Evolutionary conservation across 1,140 invertebrate genomes (phyloP), one percentile per base, ranked within the genome.

Genomic region (Pseudomyrmex pallidus): DNA sequence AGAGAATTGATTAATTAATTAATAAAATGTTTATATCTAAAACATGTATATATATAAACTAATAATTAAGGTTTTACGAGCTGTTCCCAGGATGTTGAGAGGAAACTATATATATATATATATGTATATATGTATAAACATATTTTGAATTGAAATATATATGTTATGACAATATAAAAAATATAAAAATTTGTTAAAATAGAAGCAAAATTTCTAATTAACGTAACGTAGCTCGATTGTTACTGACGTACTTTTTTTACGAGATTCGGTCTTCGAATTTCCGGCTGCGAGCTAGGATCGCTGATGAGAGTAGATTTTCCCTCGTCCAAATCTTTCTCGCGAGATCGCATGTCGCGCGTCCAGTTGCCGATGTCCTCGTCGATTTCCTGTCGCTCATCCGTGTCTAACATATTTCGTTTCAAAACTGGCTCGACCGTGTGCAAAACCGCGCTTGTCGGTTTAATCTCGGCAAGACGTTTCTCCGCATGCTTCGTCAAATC

Each of bases 401-500:
- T 83, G 2, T 89, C 85, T 15, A 96, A 78, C 73, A 91, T 90
- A n/a, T 89, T 76, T 86, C 92, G 93, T 1, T 83, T 91, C 15
- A 96, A 76, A 46, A 95, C 91, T n/a, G 95, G 93, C 62, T 94
- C 93, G 73, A 93, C 91, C 54, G 92, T 91, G 56, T 95, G 90
- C 76, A 96, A 92, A 44, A 95, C 80, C 82, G 90, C 92, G 90
- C 95, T 96, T 0, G 93, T 91, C 1, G 96, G 95, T 74, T 95
- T 95, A 1, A 96, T 68, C 59, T 72, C 63, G 2, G 86, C 84
- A 5, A 97, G 90, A 73, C 94, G 94, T 2, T 95, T 91, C 91
- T 96, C 96, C 1, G 95, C 94, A 85, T 91, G 94, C 52, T 91
- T 93, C 0, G 93, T 92, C 50, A 97, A 92, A 76, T 96, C 95